phyloP scores from a whole-genome alignment of 1,140 invertebrate species.

The Bombus sibiricus region DNA sequence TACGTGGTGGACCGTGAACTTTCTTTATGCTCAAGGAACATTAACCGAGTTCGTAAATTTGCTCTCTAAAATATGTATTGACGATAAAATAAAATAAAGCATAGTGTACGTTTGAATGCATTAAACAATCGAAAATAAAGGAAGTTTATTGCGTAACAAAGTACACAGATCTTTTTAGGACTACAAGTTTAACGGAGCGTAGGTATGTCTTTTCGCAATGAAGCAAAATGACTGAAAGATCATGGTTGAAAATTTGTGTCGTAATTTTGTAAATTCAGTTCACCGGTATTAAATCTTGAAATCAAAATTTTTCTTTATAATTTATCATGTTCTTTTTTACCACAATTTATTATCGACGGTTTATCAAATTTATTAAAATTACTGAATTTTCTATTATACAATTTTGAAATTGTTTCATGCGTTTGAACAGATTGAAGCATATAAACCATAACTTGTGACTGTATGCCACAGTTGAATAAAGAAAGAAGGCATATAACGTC shows the following conservation, averaged over 20 bases:
- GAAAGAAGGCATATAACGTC: not conserved
- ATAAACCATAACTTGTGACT: not conserved
- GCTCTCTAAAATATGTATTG: too few relatives aligned
- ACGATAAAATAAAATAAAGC: too few relatives aligned
- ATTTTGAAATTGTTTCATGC: not conserved
- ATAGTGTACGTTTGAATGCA: too few relatives aligned
- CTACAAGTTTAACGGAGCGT: too few relatives aligned
- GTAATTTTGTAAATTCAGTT: too few relatives aligned
- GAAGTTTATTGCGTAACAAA: too few relatives aligned
- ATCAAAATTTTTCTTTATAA: not conserved
- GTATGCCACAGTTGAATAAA: not conserved
- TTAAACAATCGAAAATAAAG: too few relatives aligned
- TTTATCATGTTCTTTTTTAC: not conserved
- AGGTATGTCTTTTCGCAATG: too few relatives aligned
- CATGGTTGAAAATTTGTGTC: too few relatives aligned
- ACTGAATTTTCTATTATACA: not conserved
- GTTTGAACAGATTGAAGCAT: not conserved
- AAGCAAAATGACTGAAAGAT: too few relatives aligned
- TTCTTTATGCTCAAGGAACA: not conserved
- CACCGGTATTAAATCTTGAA: too few relatives aligned
- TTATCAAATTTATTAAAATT: not conserved
- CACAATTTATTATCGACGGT: not conserved
- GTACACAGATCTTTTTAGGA: too few relatives aligned
- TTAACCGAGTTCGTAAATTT: not conserved
- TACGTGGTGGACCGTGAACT: not conserved